Evolutionary conservation across 2,888 invertebrate species (phyloP).

Genomic region (Dichetophora obliterata): DNA sequence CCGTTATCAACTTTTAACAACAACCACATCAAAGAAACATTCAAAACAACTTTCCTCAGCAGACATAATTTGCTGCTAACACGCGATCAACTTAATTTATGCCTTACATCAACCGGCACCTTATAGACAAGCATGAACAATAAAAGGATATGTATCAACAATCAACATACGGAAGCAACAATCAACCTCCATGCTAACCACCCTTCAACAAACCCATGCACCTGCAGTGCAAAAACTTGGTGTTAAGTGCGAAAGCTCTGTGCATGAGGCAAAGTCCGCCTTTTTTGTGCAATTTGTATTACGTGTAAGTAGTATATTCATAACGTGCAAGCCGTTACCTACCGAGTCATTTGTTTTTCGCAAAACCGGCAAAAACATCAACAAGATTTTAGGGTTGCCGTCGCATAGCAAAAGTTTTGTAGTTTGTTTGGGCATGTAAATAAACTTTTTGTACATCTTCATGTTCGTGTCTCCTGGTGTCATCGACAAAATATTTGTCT

Average conservation of each 20-base stretch:
- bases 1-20: neutral
- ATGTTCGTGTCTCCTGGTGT: slow-evolving; percentile 35
- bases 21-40: neutral
- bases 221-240: neutral
- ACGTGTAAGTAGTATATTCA: neutral
- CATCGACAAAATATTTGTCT: slow-evolving; percentile 51
- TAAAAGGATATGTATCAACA: neutral
- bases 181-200: neutral
- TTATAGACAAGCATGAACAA: neutral
- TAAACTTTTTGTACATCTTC: slow-evolving; percentile 45
- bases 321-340: neutral
- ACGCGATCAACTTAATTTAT: neutral
- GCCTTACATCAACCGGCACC: neutral
- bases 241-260: too few relatives aligned
- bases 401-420: slow-evolving; percentile 69
- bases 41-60: neutral
- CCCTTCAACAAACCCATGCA: neutral
- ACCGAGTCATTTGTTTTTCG: neutral
- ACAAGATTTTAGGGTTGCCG: slow-evolving; percentile 47
- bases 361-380: neutral
- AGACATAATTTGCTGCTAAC: neutral
- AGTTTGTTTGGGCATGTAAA: slow-evolving; percentile 49
- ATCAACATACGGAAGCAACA: neutral
- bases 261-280: too few relatives aligned
- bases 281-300: too few relatives aligned